phyloP scores from a whole-genome alignment of 2,113 vertebrate species.

The Platysteira castanea region DNA sequence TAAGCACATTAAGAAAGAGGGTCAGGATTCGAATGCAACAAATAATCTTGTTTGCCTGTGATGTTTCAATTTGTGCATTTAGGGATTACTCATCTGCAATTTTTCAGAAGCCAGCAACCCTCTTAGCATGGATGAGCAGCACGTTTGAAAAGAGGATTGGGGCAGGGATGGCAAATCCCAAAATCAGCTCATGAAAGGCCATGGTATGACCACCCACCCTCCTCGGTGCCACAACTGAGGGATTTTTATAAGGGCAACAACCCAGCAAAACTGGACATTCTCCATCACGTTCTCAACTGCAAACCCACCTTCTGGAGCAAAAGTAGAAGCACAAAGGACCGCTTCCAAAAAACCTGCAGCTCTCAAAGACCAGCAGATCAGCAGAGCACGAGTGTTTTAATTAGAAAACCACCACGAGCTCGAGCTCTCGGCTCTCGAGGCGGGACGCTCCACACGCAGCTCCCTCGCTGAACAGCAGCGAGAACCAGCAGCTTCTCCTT shows the following conservation, averaged over 20 bases:
- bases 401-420: accelerated
- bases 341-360: neutral
- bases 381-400: accelerated
- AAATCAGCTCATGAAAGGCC: neutral
- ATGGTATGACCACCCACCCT: neutral
- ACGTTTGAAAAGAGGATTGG: neutral
- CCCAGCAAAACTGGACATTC: neutral
- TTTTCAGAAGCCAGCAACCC: neutral
- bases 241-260: neutral
- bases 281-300: accelerated
- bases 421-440: neutral
- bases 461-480: neutral
- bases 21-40: neutral
- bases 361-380: neutral
- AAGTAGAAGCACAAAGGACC: accelerated
- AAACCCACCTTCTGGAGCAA: neutral
- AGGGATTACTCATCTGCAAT: neutral
- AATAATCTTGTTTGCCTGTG: neutral
- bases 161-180: neutral
- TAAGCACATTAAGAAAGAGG: neutral
- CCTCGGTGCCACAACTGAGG: accelerated
- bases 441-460: neutral
- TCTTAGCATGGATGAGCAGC: neutral
- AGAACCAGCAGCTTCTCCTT: neutral
- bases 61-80: neutral